Conservation (phyloP, 2,888 invertebrate species). For the Oscheius sp. region DNA sequence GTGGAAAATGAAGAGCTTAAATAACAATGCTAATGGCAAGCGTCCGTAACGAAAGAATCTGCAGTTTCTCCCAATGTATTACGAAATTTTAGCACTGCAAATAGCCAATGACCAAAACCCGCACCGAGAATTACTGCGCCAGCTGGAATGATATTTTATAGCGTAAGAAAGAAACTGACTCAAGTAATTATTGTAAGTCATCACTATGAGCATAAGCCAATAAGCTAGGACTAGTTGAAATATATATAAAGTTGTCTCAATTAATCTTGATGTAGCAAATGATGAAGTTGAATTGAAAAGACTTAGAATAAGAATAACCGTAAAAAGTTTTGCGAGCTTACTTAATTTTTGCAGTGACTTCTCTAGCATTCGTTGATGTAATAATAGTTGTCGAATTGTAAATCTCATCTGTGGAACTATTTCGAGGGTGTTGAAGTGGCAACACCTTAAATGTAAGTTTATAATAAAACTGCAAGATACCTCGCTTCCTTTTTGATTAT, state of each 20-base stretch:
- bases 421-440: neutral
- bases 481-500: too few species aligned
- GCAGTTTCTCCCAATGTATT: slow-evolving; percentile 47
- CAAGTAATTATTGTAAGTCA: slow-evolving; percentile 68
- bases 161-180: slow-evolving; percentile 37
- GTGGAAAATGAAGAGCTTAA: too few species aligned
- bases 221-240: slow-evolving; percentile 66
- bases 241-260: slow-evolving; percentile 42
- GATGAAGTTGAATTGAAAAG: slow-evolving; percentile 9
- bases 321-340: neutral
- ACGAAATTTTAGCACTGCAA: slow-evolving; percentile 54
- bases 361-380: neutral
- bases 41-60: slow-evolving; percentile 60
- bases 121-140: slow-evolving; percentile 64
- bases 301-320: neutral
- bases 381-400: slow-evolving; percentile 26
- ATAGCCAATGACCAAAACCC: slow-evolving; percentile 65
- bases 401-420: slow-evolving; percentile 14
- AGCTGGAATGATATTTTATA: slow-evolving; percentile 36
- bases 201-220: slow-evolving; percentile 67
- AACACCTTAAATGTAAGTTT: neutral
- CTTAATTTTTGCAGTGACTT: neutral
- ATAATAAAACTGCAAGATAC: neutral
- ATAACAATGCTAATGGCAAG: slow-evolving; percentile 65
- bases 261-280: slow-evolving; percentile 28